phyloP scores from a whole-genome alignment of 2,797 vertebrate species.

The Carcharodon carcharias region DNA sequence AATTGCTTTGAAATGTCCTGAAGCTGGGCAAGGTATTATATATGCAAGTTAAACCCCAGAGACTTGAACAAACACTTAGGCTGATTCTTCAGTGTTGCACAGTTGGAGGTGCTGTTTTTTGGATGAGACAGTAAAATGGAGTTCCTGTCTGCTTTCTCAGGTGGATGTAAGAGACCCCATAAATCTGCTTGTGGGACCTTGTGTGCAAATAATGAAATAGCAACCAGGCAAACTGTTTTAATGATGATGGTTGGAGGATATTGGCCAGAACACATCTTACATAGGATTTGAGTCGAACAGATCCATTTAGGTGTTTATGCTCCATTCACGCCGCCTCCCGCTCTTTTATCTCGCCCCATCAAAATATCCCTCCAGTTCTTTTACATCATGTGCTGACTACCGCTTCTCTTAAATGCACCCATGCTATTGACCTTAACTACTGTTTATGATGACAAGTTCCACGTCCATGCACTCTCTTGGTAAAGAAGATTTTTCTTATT shows the following conservation, averaged over 20 bases:
- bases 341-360: background rate
- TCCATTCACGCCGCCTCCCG: background rate
- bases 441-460: background rate
- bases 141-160: background rate
- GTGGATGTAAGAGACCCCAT: background rate
- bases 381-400: background rate
- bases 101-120: too few species aligned
- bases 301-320: background rate
- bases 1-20: background rate
- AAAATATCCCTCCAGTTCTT: background rate
- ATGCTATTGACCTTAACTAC: background rate
- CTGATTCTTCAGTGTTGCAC: background rate
- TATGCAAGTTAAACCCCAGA: background rate
- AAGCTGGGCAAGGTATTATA: background rate
- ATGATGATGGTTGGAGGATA: background rate
- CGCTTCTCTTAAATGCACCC: background rate
- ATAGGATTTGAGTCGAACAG: background rate
- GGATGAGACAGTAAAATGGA: background rate
- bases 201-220: background rate
- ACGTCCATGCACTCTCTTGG: too few species aligned
- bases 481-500: too few species aligned
- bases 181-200: too few species aligned
- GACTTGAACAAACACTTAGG: background rate
- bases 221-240: background rate
- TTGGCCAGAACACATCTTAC: background rate